Evolutionary conservation across 2,113 vertebrate genomes (phyloP), one percentile per base, ranked within the genome.

Genomic region (Rafetus swinhoei): DNA sequence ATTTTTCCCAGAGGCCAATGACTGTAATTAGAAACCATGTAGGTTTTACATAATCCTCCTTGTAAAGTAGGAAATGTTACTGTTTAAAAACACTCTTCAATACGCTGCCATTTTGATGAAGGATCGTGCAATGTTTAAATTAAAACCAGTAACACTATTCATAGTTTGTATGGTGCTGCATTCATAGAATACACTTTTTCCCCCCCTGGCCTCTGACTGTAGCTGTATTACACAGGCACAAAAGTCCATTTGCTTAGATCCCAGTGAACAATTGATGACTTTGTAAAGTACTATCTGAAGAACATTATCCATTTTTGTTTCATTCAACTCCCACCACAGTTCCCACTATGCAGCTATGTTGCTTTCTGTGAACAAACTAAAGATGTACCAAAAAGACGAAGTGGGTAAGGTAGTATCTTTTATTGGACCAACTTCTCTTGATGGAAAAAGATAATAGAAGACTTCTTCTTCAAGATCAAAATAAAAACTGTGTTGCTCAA

Each of bases 211-310:
- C 94, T 90, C 95, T 94, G 91, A 87, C 90, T 50, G 0, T 7
- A 76, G 90, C 95, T 96, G 95, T 91, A 93, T 88, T 7, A 2
- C 35, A 57, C 50, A 24, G 21, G 35, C 11, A 21, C 22, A 76
- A 76, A 24, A 11, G 9, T 35, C 62, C 3, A 65, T 0, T 0
- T 86, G 32, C 18, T 39, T 80, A 94, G 74, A 55, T 65, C 85
- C 62, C 12, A 3, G 21, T 35, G 79, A 86, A 95, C 86, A 91
- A 88, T 83, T 95, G 91, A 25, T 65, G 83, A 12, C 22, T 62
- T 86, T 85, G 80, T 89, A 82, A 95, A 79, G 91, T 88, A 90
- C 10, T 45, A 45, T 5, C 19, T 45, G 22, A 69, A 25, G 1
- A 4, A 29, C 79, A 19, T 69, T 92, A 87, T 76, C 86, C 89